A percentile compares a stretch with the other conserved stretches of the same genome.
These are phyloP conservation scores for Cerceris ruficornis DNA, from an alignment of 2,888 invertebrate species.

Conservation along the genomic window DNA sequence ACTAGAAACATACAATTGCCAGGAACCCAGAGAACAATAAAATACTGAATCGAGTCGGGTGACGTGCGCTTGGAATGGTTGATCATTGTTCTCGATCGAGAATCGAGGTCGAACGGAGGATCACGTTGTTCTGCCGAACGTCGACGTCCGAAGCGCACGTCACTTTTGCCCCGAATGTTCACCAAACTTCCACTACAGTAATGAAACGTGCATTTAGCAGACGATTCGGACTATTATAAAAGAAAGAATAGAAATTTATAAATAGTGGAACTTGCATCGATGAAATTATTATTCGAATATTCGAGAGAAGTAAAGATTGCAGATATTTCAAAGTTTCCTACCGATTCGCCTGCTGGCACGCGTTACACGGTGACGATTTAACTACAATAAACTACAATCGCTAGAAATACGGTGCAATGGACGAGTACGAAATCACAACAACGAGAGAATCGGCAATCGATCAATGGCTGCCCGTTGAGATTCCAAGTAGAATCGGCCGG, in stretches of 20 bases:
- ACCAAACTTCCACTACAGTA: neutral
- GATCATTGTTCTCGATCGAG: too few relatives aligned
- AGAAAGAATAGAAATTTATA: neutral
- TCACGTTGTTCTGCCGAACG: neutral
- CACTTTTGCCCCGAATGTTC: neutral
- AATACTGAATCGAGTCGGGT: conserved; percentile 40
- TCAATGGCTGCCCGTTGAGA: conserved; percentile 51
- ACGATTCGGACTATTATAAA: conserved; percentile 17
- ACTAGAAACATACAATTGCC: conserved; percentile 47
- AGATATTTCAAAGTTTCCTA: neutral
- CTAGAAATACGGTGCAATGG: conserved; percentile 66
- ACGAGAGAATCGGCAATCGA: conserved; percentile 68
- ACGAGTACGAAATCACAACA: conserved; percentile 64
- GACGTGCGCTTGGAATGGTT: conserved; percentile 41
- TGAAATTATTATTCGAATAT: too few relatives aligned
- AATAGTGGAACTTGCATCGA: too few relatives aligned
- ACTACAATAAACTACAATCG: conserved; percentile 41
- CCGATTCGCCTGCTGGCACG: conserved; percentile 48
- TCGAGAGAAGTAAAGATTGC: neutral
- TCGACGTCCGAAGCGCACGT: conserved; percentile 29
- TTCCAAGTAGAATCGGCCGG: conserved; percentile 53
- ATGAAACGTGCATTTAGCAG: conserved; percentile 29
- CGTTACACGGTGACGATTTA: conserved; percentile 35
- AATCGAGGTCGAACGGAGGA: neutral
- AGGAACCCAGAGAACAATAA: conserved; percentile 42